These are phyloP conservation scores for Unio pictorum DNA, from an alignment of 2,888 invertebrate species.

Conservation along the genomic window DNA sequence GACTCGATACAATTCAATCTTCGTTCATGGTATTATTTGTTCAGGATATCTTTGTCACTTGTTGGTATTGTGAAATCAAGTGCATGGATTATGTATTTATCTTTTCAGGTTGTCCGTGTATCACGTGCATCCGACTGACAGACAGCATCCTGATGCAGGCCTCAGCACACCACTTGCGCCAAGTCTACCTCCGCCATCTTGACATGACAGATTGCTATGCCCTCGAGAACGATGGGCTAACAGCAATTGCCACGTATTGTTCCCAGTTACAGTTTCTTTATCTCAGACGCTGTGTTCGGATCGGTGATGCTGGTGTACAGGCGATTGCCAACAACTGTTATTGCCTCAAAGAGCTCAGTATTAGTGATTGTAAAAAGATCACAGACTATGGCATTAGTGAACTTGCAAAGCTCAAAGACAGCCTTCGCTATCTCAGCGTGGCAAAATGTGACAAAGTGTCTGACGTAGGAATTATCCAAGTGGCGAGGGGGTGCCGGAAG, in stretches of 20 bases:
- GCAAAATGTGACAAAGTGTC: slow-evolving; percentile 91
- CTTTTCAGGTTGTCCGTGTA: slow-evolving; percentile 79
- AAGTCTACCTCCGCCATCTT: slow-evolving; percentile 85
- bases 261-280: slow-evolving; percentile 90
- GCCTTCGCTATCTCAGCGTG: slow-evolving; percentile 91
- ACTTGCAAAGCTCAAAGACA: slow-evolving; percentile 87
- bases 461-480: slow-evolving; percentile 89
- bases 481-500: slow-evolving; percentile 90
- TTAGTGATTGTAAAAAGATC: slow-evolving; percentile 90
- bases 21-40: no score
- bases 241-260: slow-evolving; percentile 88
- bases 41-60: no score
- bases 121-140: slow-evolving; percentile 80
- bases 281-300: slow-evolving; percentile 87
- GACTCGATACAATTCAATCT: no score
- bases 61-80: no score
- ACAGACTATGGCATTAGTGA: slow-evolving; percentile 92
- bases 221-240: slow-evolving; percentile 87
- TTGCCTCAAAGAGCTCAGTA: slow-evolving; percentile 84
- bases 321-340: slow-evolving; percentile 91
- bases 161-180: slow-evolving; percentile 64
- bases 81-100: slow-evolving; percentile 1
- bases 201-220: slow-evolving; percentile 92
- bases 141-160: slow-evolving; percentile 65
- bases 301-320: slow-evolving; percentile 93